Conservation (phyloP, 2,113 vertebrate species). For the Festucalex cinctus region DNA sequence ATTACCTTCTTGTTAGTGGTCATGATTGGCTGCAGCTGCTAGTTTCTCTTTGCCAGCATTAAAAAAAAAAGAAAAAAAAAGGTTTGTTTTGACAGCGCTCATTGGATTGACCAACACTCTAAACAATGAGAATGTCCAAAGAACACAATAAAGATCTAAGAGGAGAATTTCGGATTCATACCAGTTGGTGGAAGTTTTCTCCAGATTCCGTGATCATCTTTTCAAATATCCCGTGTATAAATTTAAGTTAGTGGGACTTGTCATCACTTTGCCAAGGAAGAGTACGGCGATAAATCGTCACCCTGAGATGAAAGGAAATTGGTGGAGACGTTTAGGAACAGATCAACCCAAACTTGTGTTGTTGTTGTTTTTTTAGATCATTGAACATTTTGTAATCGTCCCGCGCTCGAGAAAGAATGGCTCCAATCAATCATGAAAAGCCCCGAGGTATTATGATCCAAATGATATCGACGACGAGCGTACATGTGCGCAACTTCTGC, state of each 20-base stretch:
- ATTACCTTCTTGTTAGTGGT: background rate
- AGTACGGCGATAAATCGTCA: background rate
- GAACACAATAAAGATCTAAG: background rate
- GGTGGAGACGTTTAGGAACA: background rate
- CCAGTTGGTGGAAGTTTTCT: background rate
- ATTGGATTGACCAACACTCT: background rate
- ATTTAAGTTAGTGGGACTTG: background rate
- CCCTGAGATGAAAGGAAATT: background rate
- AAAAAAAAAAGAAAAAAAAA: background rate
- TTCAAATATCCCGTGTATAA: background rate
- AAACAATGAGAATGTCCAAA: background rate
- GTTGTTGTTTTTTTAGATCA: background rate
- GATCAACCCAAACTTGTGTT: background rate
- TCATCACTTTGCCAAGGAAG: background rate
- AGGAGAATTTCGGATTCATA: background rate
- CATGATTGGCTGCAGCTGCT: background rate
- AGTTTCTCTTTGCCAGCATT: background rate
- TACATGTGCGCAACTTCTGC: background rate
- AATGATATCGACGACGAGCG: background rate
- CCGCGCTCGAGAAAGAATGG: background rate
- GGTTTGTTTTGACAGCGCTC: background rate
- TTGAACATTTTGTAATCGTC: background rate
- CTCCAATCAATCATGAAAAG: background rate
- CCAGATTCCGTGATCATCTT: background rate
- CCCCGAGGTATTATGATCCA: background rate